Evolutionary conservation across 2,888 invertebrate genomes (phyloP), one percentile per base, ranked within the genome.

Genomic region (Diaphora mendica): DNA sequence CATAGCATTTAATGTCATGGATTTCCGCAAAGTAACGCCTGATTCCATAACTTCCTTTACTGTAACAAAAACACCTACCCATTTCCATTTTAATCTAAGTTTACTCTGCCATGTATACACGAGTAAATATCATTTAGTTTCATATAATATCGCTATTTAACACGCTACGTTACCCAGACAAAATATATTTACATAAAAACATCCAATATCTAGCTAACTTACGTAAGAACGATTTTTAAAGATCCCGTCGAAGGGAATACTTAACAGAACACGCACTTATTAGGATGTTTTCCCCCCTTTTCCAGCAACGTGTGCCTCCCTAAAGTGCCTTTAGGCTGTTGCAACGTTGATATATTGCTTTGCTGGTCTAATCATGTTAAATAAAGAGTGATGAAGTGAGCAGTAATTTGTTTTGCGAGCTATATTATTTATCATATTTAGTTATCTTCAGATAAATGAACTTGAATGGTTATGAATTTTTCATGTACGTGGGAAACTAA

Each of bases 361-460:
- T 76, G 64, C 71, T 75, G 66, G 76, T 80, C 68, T 76, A 79
- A 82, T 82, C 69, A 68, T 74, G 74, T 83, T 78, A 82, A 70
- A 76, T 74, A 75, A 75, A 76, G 77, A 75, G 81, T 82, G 84
- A 83, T 83, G 79, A 82, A 83, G 84, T 76, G 77, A 83, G 74
- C 70, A 70, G 73, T 77, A 74, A 83, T 79, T 79, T 83, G 82
- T 80, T 83, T 79, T 74, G 75, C 69, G 42, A 73, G 67, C 64
- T 69, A 39, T 73, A 55, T 79, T 79, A n/a, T 77, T 79, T 73
- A 81, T 82, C 73, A 81, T 77, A 81, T 82, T 79, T 79, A 73
- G 72, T 73, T 72, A 72, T 77, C 72, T 68, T 39, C 23, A 69
- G 73, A 64, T 70, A 77, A 77, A 79, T 73, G 64, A 75, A 80